A percentile compares a stretch with the other conserved stretches of the same genome.
Evolutionary conservation across 2,888 invertebrate genomes (phyloP).

Genomic region (Drepana falcataria): DNA sequence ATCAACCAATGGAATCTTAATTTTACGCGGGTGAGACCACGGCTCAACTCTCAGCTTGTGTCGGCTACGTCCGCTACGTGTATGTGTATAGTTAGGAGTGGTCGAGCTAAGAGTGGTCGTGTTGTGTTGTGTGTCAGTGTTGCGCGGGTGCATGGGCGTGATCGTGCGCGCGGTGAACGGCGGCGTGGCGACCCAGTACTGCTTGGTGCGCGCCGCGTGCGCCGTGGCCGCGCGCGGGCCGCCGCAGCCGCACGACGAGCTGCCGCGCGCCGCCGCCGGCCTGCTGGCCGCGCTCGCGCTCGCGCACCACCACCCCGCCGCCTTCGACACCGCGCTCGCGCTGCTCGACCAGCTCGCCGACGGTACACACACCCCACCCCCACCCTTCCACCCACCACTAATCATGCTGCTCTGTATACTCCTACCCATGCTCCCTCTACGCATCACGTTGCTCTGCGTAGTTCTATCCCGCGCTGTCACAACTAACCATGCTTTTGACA

Average conservation of each 20-base stretch:
- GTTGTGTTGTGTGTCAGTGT: slow-evolving; percentile 30
- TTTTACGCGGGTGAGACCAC: too few species aligned
- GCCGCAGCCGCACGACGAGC: slow-evolving; percentile 85
- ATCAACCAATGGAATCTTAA: too few species aligned
- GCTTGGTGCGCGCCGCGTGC: slow-evolving; percentile 81
- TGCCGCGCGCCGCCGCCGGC: slow-evolving; percentile 82
- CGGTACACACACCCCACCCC: too few species aligned
- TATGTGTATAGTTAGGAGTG: too few species aligned
- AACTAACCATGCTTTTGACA: too few species aligned
- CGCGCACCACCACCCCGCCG: slow-evolving; percentile 72
- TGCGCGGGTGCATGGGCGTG: slow-evolving; percentile 59
- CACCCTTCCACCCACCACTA: neutral
- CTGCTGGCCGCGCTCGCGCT: slow-evolving; percentile 84
- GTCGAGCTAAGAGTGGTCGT: neutral
- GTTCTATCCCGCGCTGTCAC: too few species aligned
- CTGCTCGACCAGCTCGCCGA: slow-evolving; percentile 60
- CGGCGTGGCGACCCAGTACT: slow-evolving; percentile 77
- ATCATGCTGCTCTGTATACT: too few species aligned
- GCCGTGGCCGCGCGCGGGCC: slow-evolving; percentile 84
- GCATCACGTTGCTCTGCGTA: too few species aligned
- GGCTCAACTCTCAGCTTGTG: too few species aligned
- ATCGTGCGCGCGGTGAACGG: slow-evolving; percentile 56
- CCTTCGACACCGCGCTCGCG: slow-evolving; percentile 79
- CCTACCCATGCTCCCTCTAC: too few species aligned
- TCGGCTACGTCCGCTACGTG: too few species aligned